Evolutionary conservation across 2,888 invertebrate genomes (phyloP).

Genomic region (Nemotelus nigrinus): DNA sequence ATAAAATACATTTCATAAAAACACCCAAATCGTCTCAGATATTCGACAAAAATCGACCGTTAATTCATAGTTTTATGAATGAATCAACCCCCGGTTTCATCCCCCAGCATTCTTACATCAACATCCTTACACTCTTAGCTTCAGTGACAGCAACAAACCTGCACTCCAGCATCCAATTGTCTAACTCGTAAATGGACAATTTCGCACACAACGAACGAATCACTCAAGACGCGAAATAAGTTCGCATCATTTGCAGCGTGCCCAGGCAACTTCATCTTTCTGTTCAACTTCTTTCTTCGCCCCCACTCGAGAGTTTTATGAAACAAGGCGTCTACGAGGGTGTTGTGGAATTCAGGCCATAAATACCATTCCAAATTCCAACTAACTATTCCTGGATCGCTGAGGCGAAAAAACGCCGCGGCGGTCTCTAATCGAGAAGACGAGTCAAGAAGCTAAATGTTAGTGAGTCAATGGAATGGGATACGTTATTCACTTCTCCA

Average conservation of each 20-base stretch:
- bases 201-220: constrained; percentile 5
- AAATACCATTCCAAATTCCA: constrained; percentile 51
- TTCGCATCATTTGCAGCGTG: neutral
- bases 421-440: constrained; percentile 1
- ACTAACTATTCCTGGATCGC: constrained; percentile 19
- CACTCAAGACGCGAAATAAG: neutral
- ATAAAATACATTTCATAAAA: no score
- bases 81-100: constrained; percentile 3
- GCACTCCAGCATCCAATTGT: neutral
- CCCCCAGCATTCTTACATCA: neutral
- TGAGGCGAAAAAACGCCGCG: neutral
- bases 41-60: neutral
- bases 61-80: constrained; percentile 13
- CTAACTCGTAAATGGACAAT: neutral
- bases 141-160: constrained; percentile 6
- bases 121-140: neutral
- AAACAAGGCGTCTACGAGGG: constrained; percentile 40
- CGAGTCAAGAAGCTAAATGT: neutral
- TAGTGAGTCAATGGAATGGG: neutral
- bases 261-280: neutral
- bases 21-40: no score
- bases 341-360: constrained; percentile 50
- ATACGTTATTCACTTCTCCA: no score
- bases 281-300: neutral
- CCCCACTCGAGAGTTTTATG: constrained; percentile 28